A percentile compares a stretch with the other conserved stretches of the same genome.
phyloP scores from a whole-genome alignment of 2,888 invertebrate genomes.

The Cerastoderma edule region DNA sequence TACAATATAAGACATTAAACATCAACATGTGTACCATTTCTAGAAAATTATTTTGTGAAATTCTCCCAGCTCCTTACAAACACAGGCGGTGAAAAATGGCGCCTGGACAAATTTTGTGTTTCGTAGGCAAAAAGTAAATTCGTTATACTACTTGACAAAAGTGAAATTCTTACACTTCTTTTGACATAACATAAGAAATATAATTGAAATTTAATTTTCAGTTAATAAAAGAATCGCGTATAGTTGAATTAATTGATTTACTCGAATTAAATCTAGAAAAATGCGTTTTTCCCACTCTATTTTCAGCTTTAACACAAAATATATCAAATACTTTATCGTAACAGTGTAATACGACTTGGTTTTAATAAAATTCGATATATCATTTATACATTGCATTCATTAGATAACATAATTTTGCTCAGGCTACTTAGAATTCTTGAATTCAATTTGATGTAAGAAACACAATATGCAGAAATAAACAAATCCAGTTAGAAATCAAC shows the following conservation, averaged over 20 bases:
- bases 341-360: neutral
- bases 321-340: slow-evolving; percentile 20
- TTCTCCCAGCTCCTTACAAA: neutral
- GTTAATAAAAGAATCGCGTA: neutral
- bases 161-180: neutral
- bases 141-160: neutral
- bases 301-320: slow-evolving; percentile 43
- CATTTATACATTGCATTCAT: slow-evolving; percentile 15
- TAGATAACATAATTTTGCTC: neutral
- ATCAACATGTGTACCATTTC: neutral
- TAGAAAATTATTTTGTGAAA: neutral
- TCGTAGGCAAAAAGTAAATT: slow-evolving; percentile 46
- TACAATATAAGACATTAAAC: too few relatives aligned
- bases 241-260: slow-evolving; percentile 15
- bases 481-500: slow-evolving; percentile 42
- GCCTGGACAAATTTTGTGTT: slow-evolving; percentile 47
- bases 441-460: slow-evolving; percentile 55
- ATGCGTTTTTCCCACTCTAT: slow-evolving; percentile 32
- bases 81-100: slow-evolving; percentile 40
- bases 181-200: slow-evolving; percentile 28
- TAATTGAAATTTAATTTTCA: slow-evolving; percentile 45
- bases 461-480: slow-evolving; percentile 52
- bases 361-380: slow-evolving; percentile 44
- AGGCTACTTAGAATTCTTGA: neutral
- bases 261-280: slow-evolving; percentile 37